Evolutionary conservation across 2,888 invertebrate genomes (phyloP).

Genomic region (Agapetus fuscipes): DNA sequence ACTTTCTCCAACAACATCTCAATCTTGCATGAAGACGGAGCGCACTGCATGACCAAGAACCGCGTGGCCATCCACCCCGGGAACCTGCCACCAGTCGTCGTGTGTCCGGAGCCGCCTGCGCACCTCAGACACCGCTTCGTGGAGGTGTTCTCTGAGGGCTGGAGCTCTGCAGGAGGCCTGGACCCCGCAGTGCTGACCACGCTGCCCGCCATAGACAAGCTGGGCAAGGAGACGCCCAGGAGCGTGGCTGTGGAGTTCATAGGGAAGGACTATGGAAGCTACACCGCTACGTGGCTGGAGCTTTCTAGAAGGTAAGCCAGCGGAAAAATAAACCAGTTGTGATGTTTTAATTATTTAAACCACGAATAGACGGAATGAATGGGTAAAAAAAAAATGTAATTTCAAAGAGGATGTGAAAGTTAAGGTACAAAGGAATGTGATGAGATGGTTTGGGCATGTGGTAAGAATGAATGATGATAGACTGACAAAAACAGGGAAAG

Average conservation of each 20-base stretch:
- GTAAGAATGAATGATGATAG: too few relatives aligned
- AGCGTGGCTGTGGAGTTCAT: slow-evolving; percentile 72
- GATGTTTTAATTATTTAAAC: too few relatives aligned
- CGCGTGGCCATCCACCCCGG: slow-evolving; percentile 72
- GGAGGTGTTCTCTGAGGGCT: slow-evolving; percentile 79
- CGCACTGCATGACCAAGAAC: slow-evolving; percentile 64
- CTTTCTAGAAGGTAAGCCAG: slow-evolving; percentile 48
- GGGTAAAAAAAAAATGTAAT: too few relatives aligned
- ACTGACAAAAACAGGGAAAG: too few relatives aligned
- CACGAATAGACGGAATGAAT: too few relatives aligned
- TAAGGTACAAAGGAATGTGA: too few relatives aligned
- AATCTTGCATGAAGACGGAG: slow-evolving; percentile 44
- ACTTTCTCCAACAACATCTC: slow-evolving; percentile 49
- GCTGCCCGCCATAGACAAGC: slow-evolving; percentile 46
- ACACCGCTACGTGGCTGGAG: slow-evolving; percentile 76
- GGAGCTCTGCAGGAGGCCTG: slow-evolving; percentile 49
- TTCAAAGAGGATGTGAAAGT: too few relatives aligned
- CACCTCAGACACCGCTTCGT: slow-evolving; percentile 53
- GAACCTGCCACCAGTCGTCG: slow-evolving; percentile 47
- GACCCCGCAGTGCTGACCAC: slow-evolving; percentile 48
- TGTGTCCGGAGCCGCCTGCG: slow-evolving; percentile 46
- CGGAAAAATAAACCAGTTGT: too few relatives aligned
- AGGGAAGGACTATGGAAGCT: slow-evolving; percentile 63
- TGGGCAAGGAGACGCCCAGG: slow-evolving; percentile 53
- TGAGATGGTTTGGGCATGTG: too few relatives aligned